Conservation (phyloP, 2,113 vertebrate species). For the Poeciliopsis occidentalis region DNA sequence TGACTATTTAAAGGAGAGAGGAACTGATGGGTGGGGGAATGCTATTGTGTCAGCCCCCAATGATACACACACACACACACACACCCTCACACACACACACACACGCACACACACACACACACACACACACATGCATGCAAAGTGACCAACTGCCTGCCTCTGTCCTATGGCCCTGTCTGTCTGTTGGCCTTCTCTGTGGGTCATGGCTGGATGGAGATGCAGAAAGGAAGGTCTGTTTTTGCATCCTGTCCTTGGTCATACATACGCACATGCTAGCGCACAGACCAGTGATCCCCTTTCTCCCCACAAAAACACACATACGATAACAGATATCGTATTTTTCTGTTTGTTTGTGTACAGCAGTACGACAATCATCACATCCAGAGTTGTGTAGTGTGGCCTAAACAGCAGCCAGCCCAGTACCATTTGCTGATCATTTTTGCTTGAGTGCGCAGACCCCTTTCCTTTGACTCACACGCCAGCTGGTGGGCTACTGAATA, state of each 20-base stretch:
- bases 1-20: slow-evolving; percentile 78
- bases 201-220: slow-evolving; percentile 78
- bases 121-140: slow-evolving; percentile 29
- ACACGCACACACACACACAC: slow-evolving; percentile 20
- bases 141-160: slow-evolving; percentile 74
- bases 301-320: slow-evolving; percentile 9
- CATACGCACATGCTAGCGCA: not conserved
- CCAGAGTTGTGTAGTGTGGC: slow-evolving; percentile 41
- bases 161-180: slow-evolving; percentile 60
- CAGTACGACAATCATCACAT: slow-evolving; percentile 45
- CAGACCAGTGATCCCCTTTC: slow-evolving; percentile 9
- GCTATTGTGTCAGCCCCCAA: slow-evolving; percentile 65
- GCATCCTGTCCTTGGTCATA: slow-evolving; percentile 62
- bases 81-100: slow-evolving; percentile 19
- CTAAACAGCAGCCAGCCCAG: slow-evolving; percentile 66
- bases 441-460: slow-evolving; percentile 85
- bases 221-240: slow-evolving; percentile 80
- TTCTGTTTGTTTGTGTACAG: slow-evolving; percentile 33
- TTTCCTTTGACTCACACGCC: slow-evolving; percentile 97
- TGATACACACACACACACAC: slow-evolving; percentile 14
- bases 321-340: slow-evolving; percentile 16
- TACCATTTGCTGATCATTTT: slow-evolving; percentile 82
- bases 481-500: slow-evolving; percentile 95
- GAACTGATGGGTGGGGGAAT: slow-evolving; percentile 59
- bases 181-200: slow-evolving; percentile 69